Evolutionary conservation across 2,797 vertebrate species (phyloP), one percentile per base, ranked within the genome.

Genomic region (Sebastes vulpes): DNA sequence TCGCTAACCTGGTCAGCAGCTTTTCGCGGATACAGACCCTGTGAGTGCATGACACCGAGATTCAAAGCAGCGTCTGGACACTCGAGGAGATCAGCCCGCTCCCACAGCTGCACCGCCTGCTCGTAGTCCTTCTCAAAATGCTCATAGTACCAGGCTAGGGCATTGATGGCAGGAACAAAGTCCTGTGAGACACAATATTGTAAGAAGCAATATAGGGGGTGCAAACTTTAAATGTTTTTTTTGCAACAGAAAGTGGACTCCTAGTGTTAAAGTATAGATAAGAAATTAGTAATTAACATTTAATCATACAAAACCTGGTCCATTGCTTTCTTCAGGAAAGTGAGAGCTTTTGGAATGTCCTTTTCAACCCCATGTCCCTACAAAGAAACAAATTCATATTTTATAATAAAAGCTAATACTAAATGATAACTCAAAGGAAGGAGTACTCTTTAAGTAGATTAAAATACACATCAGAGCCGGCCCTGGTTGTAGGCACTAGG

Each of bases 141-240:
- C 88, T 97, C 96, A 9, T 96, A 96, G 85, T 96, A 97, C 97
- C 97, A 97, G 56, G 92, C 97, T 70, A 97, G 85, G 58, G 97
- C 97, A 1, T 88, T 97, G 60, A 97, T 84, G 2, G 96, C 97
- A 8, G 96, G 96, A 64, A 93, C 88, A 65, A 94, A 96, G 57
- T 95, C 92, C 97, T 97, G 76, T 4, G 4, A 32, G 46, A 32
- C 2, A 53, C 8, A 71, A 26, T 8, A 53, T 4, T 12, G 9
- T 31, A n/a, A 54, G 8, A 50, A 48, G 20, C 1, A 31, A 32
- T 26, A 31, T 3, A 28, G 6, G 4, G 21, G n/a, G 26, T 52
- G 10, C 11, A 56, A 56, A 60, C 9, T 21, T 6, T 42, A 4
- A 69, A 38, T 3, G 6, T 18, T n/a, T 18, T 69, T 54, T 54